Base-by-base conservation (phyloP, 2,797 vertebrate genomes). In the Coregonus sp. region DNA sequence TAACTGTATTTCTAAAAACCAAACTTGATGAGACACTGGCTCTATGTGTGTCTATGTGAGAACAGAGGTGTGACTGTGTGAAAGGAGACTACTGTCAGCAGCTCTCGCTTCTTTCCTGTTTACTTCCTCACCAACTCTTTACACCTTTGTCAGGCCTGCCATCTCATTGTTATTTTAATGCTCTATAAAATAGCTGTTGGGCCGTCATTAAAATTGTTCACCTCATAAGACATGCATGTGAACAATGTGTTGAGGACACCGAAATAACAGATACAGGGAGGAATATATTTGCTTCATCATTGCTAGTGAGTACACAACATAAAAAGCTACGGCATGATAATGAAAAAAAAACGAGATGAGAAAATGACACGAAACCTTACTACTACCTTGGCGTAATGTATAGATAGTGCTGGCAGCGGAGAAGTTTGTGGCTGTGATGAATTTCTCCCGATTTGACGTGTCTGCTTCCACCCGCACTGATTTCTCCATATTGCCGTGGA, bases 401-500 rank as follows among this genome's bases (percentile, higher is more conserved):
- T 95, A 96, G 83, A 95, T 91, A 65, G 93, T 95, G 81, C 90
- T 95, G 70, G 94, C 93, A 86, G 94, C 94, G 75, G 95, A 95
- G 87, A 95, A 89, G 79, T 96, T 96, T 70, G 95, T 95, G 73
- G 93, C 91, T 67, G 94, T 94, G 85, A 95, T 87, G 77, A 95
- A 91, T 50, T 93, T 95, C 90, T 96, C 95, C 14, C 82, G 90
- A 83, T 92, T 94, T 4, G 95, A 96, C 78, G 93, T 95, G 69
- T 95, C 94, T 31, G 95, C 87, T 68, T 96, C 94, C 75, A 97
- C 96, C 86, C 87, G 92, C 0, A 93, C 93, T 67, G 96, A 91
- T 81, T 95, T 96, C 91, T 96, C 95, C 78, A 93, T 90, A 63
- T 95, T 92, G 0, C 95, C 95, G 82, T 95, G 95, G 87, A 95